Evolutionary conservation across 2,797 vertebrate species (phyloP), one percentile per base, ranked within the genome.

Genomic region (Distichodus sexfasciatus): DNA sequence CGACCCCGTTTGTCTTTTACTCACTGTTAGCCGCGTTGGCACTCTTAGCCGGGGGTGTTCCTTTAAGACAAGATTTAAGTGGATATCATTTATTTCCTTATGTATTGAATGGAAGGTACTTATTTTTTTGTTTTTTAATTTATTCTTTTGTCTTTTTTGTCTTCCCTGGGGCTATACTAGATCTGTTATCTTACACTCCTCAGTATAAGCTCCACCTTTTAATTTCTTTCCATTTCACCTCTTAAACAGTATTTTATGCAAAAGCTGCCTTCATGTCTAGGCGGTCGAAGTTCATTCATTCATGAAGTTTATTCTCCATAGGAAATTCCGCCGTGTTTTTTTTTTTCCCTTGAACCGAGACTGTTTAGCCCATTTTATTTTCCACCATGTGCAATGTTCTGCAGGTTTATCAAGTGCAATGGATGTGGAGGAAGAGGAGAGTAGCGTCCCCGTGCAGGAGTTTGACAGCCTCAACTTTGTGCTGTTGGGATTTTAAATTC

Each of bases 171-270:
- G 79, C 79, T 80, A 58, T 71, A 63, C 72, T 79, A 72, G 66
- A 83, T 69, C 71, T 79, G 66, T 74, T 72, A 78, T 76, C 86
- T 81, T 82, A 88, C 88, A 87, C 89, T 90, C 88, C 88, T 88
- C 76, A 74, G 46, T 84, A 88, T 83, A 80, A 85, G 79, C 84
- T 81, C 81, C 72, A 87, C 84, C 78, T 62, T 74, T 71, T 51
- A n/a, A n/a, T 78, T 68, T 82, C 60, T 68, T 43, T 82, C 76
- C 74, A 75, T 58, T 69, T 63, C 72, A 63, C 60, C 54, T 24
- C 47, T 74, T 33, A 36, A 46, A 81, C 87, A 90, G 86, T 90
- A 86, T 90, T 91, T 88, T 80, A 86, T 87, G 86, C 87, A 90
- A 84, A 90, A 81, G 83, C 88, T 90, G 90, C 89, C 90, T 90